Base-by-base conservation (phyloP, 2,113 vertebrate genomes). In the Serilophus lunatus region DNA sequence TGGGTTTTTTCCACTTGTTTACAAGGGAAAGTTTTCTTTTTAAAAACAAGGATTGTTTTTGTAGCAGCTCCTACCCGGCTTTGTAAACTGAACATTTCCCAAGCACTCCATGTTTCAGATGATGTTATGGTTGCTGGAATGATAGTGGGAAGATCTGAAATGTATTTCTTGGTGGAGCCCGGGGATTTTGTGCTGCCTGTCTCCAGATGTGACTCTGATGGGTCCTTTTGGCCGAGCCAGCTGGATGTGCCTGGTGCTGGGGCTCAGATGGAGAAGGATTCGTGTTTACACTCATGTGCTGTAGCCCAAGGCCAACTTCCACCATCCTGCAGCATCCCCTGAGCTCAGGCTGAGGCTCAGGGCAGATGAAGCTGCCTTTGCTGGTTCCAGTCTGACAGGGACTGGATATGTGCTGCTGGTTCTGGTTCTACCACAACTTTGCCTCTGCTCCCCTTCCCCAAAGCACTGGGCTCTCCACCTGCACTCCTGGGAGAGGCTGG, bases 371-470 rank as follows among this genome's bases (percentile, higher is more conserved):
- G 70, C 18, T 64, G 33, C 60, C 38, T 68, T 54, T 33, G 8
- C 89, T 96, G 83, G 19, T 44, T 15, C 77, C 44, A 10, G 54
- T 26, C 33, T 36, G 51, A 12, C 2, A 1, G 31, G 24, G 28
- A 6, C 29, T 8, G 31, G 28, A 4, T 10, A 3, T 29, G n/a
- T 35, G 24, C 60, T 72, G 50, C 50, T 57, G 12, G 17, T 38
- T 59, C 50, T 75, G 51, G 12, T 66, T 54, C 65, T 24, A 7
- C 10, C 44, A 3, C n/a, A 24, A 42, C 0, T 0, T 9, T 60
- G 25, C 36, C 49, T 68, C 59, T 60, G 47, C 15, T 85, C 12
- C 68, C 24, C 18, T 28, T 63, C 50, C 26, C 1, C 0, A 4
- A 40, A 69, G 31, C 6, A 2, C 5, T 5, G 1, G 18, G 13